Percentiles rank a stretch among this genome's conserved stretches.
Evolutionary conservation across 2,888 invertebrate species (phyloP).

Genomic region (Homarus gammarus): DNA sequence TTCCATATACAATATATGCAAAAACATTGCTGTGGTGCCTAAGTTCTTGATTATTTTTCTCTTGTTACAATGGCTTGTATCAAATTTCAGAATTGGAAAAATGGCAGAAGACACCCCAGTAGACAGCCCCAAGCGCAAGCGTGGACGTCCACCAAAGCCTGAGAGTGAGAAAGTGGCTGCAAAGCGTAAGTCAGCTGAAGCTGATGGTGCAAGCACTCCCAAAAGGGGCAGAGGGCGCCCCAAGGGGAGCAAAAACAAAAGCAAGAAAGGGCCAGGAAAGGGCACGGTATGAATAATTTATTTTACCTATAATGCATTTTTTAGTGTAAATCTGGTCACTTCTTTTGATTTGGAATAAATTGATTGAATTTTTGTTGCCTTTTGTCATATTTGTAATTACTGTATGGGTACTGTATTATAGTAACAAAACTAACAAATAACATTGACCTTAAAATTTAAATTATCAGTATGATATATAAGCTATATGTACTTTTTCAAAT

Average conservation of each 20-base stretch:
- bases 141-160: slow-evolving; percentile 59
- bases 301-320: background rate
- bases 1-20: background rate
- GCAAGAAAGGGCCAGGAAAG: slow-evolving; percentile 45
- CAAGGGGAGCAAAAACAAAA: slow-evolving; percentile 67
- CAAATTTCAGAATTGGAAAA: background rate
- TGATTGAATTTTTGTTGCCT: no score
- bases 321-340: no score
- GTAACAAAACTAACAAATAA: no score
- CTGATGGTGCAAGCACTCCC: slow-evolving; percentile 13
- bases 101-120: slow-evolving; percentile 56
- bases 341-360: no score
- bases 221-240: slow-evolving; percentile 67
- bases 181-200: slow-evolving; percentile 30
- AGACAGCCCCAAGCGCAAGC: slow-evolving; percentile 59
- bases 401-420: no score
- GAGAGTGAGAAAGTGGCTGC: slow-evolving; percentile 52
- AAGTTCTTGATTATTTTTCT: no score
- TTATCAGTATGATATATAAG: no score
- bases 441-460: no score
- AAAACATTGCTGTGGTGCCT: no score
- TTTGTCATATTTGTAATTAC: no score
- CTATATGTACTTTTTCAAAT: no score
- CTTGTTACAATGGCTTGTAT: no score
- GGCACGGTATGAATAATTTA: slow-evolving; percentile 35